phyloP scores from a whole-genome alignment of 2,888 invertebrate species.

The Meteorus cinctellus region DNA sequence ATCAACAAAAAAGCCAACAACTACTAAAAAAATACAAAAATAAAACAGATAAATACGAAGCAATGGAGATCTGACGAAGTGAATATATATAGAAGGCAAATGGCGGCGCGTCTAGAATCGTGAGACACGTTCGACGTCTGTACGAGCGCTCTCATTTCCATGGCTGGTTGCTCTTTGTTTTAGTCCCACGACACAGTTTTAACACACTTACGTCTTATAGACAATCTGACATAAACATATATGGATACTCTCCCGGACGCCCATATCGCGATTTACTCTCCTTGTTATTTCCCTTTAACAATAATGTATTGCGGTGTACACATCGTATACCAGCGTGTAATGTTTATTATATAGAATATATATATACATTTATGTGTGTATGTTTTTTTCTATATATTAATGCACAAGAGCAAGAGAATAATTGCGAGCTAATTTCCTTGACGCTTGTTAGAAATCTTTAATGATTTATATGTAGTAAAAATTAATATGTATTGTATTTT shows the following conservation, averaged over 20 bases:
- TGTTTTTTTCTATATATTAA: neutral
- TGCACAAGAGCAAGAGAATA: conserved; percentile 5
- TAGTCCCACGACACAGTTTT: conserved; percentile 55
- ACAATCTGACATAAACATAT: conserved; percentile 21
- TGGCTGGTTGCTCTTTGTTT: conserved; percentile 56
- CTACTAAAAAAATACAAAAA: conserved; percentile 37
- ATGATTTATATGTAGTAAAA: conserved; percentile 9
- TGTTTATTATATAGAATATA: neutral
- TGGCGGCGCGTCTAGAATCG: conserved; percentile 53
- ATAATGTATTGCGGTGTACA: neutral
- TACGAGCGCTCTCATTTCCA: conserved; percentile 53
- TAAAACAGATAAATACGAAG: conserved; percentile 33
- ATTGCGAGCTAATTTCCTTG: conserved; percentile 18
- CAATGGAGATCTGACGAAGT: conserved; percentile 17
- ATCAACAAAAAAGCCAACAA: neutral
- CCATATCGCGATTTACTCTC: conserved; percentile 25
- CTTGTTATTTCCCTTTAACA: conserved; percentile 25
- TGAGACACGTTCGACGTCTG: conserved; percentile 62
- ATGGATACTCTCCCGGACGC: conserved; percentile 7
- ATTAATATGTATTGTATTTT: neutral
- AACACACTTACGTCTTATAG: conserved; percentile 38
- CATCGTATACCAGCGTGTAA: neutral
- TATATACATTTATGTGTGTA: neutral
- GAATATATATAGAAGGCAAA: conserved; percentile 31
- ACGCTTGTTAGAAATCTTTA: conserved; percentile 3